These are phyloP conservation scores for Sylvia atricapilla DNA, from an alignment of 2,113 vertebrate genomes.

Conservation along the genomic window DNA sequence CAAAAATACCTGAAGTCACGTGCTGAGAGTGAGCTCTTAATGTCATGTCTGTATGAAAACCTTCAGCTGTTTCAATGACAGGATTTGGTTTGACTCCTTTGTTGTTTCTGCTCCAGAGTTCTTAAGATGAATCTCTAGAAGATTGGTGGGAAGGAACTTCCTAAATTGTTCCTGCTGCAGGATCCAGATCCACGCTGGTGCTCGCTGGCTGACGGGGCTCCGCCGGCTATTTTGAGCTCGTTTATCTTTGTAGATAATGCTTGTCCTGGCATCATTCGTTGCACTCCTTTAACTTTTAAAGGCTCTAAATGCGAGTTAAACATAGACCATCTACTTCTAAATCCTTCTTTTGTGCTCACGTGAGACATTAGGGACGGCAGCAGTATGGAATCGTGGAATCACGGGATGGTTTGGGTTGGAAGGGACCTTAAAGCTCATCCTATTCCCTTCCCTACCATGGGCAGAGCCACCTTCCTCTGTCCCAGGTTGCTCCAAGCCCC, in stretches of 20 bases:
- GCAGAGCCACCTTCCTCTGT: not conserved
- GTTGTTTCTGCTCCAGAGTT: not conserved
- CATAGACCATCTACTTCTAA: not conserved
- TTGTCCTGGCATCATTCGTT: slow-evolving; percentile 35
- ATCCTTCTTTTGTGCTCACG: not conserved
- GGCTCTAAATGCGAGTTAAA: slow-evolving; percentile 41
- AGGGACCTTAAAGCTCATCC: not conserved
- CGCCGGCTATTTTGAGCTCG: slow-evolving; percentile 13
- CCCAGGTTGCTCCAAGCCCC: not conserved
- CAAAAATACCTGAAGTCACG: fast-evolving
- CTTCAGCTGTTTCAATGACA: not conserved
- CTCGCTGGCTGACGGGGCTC: not conserved
- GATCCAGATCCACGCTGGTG: fast-evolving
- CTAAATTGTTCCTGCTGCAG: not conserved
- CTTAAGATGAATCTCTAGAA: not conserved
- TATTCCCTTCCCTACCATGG: not conserved
- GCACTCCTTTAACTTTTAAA: slow-evolving; percentile 44
- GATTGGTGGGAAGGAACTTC: not conserved
- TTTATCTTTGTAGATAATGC: slow-evolving; percentile 57
- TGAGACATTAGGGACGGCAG: not conserved
- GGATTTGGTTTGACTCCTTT: not conserved
- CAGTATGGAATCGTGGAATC: not conserved
- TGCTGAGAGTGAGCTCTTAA: not conserved
- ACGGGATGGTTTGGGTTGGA: not conserved
- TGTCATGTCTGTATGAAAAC: fast-evolving